Evolutionary conservation across 2,113 vertebrate species (phyloP).

Genomic region (Thunnus thynnus): DNA sequence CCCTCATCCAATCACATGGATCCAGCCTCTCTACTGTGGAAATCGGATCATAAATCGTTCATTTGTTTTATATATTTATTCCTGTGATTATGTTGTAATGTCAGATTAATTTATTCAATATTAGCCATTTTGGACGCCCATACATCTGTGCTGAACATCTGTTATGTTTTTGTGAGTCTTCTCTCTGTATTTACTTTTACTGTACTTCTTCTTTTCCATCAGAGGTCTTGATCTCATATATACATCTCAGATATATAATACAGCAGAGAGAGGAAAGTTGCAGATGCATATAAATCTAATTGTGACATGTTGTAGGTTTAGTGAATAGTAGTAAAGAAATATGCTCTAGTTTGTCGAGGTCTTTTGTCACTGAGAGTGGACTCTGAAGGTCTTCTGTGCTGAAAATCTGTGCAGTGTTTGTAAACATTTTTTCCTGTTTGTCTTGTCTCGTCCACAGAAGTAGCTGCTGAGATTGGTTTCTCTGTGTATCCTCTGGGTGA

Average conservation of each 20-base stretch:
- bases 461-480: constrained; percentile 91
- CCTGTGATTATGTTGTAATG: too few species aligned
- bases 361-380: background rate
- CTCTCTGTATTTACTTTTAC: background rate
- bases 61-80: too few species aligned
- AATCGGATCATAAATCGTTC: background rate
- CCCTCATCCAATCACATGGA: background rate
- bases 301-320: background rate
- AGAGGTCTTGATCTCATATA: background rate
- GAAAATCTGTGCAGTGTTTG: background rate
- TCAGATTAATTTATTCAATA: too few species aligned
- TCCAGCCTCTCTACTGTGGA: background rate
- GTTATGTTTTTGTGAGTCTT: background rate
- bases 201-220: background rate
- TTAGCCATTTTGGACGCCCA: too few species aligned
- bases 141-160: too few species aligned
- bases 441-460: constrained; percentile 81
- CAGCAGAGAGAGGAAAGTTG: background rate
- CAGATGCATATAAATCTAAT: background rate
- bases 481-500: constrained; percentile 91
- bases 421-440: constrained; percentile 20
- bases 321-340: background rate
- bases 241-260: background rate
- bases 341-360: background rate
- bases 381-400: background rate